Conservation (phyloP, 2,888 invertebrate genomes). For the Cephus spinipes region DNA sequence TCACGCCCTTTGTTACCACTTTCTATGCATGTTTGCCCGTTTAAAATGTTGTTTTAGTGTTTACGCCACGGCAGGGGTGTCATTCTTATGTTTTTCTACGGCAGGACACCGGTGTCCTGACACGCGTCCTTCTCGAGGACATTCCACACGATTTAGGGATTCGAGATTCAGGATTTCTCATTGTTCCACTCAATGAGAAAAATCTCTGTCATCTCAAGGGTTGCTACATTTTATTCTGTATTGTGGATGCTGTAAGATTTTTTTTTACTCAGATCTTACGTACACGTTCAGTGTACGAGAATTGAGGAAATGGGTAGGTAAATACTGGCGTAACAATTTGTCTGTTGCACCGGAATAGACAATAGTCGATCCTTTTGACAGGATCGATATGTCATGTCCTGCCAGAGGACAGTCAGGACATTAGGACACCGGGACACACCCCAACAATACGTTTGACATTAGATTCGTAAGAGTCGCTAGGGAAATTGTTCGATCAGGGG, state of each 20-base stretch:
- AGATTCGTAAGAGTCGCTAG: constrained; percentile 34
- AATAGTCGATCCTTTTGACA: neutral
- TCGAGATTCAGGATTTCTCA: too few species aligned
- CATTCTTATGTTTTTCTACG: neutral
- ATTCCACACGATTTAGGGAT: too few species aligned
- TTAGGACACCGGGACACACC: constrained; percentile 35
- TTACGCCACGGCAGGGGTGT: constrained; percentile 24
- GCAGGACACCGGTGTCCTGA: constrained; percentile 21
- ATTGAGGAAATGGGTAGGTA: too few species aligned
- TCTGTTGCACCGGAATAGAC: neutral
- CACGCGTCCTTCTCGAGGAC: constrained; percentile 22
- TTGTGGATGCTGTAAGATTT: too few species aligned
- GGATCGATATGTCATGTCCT: constrained; percentile 25
- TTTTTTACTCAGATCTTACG: too few species aligned
- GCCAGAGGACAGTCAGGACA: neutral
- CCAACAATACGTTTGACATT: constrained; percentile 48
- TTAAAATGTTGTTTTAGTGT: constrained; percentile 62
- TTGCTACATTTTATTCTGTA: too few species aligned
- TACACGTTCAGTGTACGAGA: too few species aligned
- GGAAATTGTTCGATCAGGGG: constrained; percentile 43
- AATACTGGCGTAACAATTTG: neutral
- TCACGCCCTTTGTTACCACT: constrained; percentile 65
- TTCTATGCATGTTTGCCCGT: constrained; percentile 62
- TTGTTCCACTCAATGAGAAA: too few species aligned
- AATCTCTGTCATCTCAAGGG: too few species aligned